These are phyloP conservation scores for Pseudochirops cupreus DNA, from an alignment of 2,797 vertebrate species.

Conservation along the genomic window DNA sequence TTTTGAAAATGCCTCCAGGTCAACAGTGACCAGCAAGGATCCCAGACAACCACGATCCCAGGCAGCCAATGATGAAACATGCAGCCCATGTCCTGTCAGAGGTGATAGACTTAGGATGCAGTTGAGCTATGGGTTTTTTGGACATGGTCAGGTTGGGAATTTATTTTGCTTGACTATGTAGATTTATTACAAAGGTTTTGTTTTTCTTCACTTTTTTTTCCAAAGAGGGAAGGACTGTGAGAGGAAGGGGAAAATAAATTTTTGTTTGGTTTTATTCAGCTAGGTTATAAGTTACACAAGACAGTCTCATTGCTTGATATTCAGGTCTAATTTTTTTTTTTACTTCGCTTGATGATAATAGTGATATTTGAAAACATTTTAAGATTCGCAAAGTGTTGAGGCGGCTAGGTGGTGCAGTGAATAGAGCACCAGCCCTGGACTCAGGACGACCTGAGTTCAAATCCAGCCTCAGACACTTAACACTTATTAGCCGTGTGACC, in stretches of 20 bases:
- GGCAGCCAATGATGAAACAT: neutral
- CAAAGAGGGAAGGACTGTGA: neutral
- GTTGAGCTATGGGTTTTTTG: neutral
- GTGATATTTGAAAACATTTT: neutral
- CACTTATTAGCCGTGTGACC: too few relatives aligned
- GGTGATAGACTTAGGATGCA: neutral
- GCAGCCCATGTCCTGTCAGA: neutral
- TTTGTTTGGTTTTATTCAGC: neutral
- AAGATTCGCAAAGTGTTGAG: neutral
- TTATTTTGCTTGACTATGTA: neutral
- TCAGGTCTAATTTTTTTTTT: neutral
- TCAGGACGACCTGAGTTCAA: too few relatives aligned
- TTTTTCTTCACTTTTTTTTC: neutral
- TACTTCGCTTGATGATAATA: neutral
- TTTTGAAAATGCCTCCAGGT: neutral
- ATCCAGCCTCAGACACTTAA: too few relatives aligned
- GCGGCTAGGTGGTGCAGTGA: too few relatives aligned
- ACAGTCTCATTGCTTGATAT: neutral
- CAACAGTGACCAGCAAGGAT: neutral
- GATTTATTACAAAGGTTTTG: neutral
- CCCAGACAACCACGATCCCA: neutral
- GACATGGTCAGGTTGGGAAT: neutral
- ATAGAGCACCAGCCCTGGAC: too few relatives aligned
- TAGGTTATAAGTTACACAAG: neutral
- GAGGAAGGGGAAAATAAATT: neutral